These are phyloP conservation scores for Choristoneura fumiferana DNA, from an alignment of 1,140 invertebrate genomes.

Conservation along the genomic window DNA sequence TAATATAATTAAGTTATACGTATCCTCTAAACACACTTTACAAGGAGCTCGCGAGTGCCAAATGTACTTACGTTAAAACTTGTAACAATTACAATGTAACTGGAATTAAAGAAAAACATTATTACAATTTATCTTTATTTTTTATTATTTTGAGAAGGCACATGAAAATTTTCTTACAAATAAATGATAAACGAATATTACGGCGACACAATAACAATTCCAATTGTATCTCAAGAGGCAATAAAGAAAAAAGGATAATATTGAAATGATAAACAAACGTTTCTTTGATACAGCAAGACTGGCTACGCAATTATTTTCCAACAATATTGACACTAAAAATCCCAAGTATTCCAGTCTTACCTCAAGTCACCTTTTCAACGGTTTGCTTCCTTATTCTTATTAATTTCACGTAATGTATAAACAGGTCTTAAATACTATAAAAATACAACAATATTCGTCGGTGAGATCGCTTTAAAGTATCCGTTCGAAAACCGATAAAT, in stretches of 20 bases:
- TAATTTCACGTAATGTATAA: slow-evolving; percentile 46
- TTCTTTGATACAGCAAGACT: not conserved
- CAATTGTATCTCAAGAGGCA: slow-evolving; percentile 8
- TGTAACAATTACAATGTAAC: slow-evolving; percentile 61
- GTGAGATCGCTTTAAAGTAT: slow-evolving; percentile 40
- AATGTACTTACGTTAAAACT: slow-evolving; percentile 56
- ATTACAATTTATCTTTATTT: slow-evolving; percentile 54
- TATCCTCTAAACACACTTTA: slow-evolving; percentile 38
- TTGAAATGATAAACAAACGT: not conserved
- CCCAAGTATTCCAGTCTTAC: slow-evolving; percentile 26
- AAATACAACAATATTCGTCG: slow-evolving; percentile 65
- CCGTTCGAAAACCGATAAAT: slow-evolving; percentile 19
- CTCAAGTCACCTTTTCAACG: slow-evolving; percentile 22
- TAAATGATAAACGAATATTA: slow-evolving; percentile 52
- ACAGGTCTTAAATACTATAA: slow-evolving; percentile 64
- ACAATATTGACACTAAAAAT: not conserved
- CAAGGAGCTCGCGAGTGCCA: slow-evolving; percentile 42
- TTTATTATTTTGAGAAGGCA: slow-evolving; percentile 71
- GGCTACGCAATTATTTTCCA: not conserved
- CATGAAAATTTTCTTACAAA: slow-evolving; percentile 72
- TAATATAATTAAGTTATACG: too few relatives aligned
- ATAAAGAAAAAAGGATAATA: not conserved
- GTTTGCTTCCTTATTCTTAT: slow-evolving; percentile 26
- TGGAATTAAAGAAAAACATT: slow-evolving; percentile 56
- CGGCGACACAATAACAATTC: slow-evolving; percentile 20